Base-by-base conservation (phyloP, 1,140 invertebrate species). In the Apolygus lucorum region DNA sequence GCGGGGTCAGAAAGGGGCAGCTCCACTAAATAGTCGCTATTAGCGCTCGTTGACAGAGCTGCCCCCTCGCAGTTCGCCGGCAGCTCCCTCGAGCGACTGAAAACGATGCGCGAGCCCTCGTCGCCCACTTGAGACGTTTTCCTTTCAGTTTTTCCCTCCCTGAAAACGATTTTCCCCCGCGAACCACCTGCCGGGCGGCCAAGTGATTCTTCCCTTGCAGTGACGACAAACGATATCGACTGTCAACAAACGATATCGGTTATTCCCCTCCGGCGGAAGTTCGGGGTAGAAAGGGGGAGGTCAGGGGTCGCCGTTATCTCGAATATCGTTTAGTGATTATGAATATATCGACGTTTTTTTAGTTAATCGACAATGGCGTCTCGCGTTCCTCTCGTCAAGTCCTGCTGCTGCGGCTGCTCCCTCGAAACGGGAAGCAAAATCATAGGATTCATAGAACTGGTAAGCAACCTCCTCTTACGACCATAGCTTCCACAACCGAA, bases 351-450 rank as follows among this genome's bases (percentile, higher is more conserved):
- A 24, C 22, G 54, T 59, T 59, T 59, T n/a, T n/a, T 22, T 59
- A 59, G 54, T 59, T 24, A 8, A n/a, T 67, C 64, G 28, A 67
- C 28, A 28, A 67, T 67, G 64, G 28, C 28, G 21, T 67, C 34
- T n/a, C 54, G 54, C 8, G 49, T 69, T 27, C 70, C 67, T 14
- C 26, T 26, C 21, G 49, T 69, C 49, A 63, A 69, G 42, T 34
- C 59, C 54, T 70, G 64, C 8, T 71, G 70, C 59, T 71, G 70
- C 62, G 70, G 70, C 24, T 71, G 70, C 59, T 27, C 52, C 52
- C 67, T 71, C 1, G 67, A 71, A 42, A 64, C 54, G 21, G 70
- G 70, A n/a, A 42, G 67, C 25, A 68, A 71, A 49, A 71, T 71
- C 24, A 71, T 71, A 21, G 70, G 70, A 27, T 69, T n/a, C 52